Conservation (phyloP, 2,113 vertebrate species). For the Orycteropus afer region DNA sequence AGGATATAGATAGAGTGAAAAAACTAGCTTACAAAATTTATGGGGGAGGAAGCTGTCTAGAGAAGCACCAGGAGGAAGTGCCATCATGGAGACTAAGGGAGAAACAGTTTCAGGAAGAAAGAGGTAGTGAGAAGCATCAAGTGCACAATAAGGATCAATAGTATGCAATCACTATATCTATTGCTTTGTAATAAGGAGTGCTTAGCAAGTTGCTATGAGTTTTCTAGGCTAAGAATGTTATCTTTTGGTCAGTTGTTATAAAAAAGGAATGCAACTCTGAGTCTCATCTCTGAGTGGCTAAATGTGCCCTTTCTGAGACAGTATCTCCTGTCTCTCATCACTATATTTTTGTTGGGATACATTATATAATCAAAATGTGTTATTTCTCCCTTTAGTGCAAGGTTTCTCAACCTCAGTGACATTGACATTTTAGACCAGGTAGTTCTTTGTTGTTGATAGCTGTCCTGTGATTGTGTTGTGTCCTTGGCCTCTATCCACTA, state of each 20-base stretch:
- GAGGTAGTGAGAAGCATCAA: background rate
- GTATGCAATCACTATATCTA: background rate
- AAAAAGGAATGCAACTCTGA: background rate
- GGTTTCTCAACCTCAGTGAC: background rate
- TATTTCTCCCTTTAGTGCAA: background rate
- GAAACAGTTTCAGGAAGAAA: background rate
- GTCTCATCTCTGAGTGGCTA: background rate
- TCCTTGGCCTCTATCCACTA: background rate
- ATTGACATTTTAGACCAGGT: fast-evolving
- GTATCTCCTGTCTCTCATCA: background rate
- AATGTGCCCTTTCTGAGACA: background rate
- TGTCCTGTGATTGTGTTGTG: no score
- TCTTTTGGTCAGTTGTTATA: background rate
- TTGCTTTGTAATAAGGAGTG: background rate
- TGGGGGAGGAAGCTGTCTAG: background rate
- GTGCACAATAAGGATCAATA: background rate
- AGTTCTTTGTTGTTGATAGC: background rate
- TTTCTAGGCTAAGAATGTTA: no score
- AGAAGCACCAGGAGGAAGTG: background rate
- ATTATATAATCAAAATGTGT: fast-evolving
- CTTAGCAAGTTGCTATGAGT: background rate
- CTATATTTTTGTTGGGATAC: fast-evolving
- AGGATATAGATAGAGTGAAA: background rate
- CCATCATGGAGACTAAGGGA: background rate
- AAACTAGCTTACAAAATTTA: background rate